Evolutionary conservation across 2,888 invertebrate genomes (phyloP).

Genomic region (Microctonus hyperodae): DNA sequence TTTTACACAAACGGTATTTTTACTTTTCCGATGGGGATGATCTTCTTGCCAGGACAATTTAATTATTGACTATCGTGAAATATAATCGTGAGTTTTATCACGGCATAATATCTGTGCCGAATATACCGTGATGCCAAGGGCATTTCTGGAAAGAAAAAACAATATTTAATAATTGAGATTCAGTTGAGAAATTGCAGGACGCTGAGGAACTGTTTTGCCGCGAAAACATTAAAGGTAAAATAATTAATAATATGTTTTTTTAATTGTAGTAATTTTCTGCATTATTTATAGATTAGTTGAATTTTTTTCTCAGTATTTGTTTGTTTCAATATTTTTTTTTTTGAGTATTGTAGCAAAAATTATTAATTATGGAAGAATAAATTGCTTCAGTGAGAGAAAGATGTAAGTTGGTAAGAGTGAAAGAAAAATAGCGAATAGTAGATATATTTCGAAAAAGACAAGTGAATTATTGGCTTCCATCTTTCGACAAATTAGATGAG

Average conservation of each 20-base stretch:
- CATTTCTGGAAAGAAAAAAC: background rate
- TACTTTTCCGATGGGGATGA: background rate
- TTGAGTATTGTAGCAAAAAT: background rate
- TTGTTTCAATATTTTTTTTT: background rate
- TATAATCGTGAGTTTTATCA: background rate
- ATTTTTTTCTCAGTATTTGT: background rate
- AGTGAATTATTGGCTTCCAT: background rate
- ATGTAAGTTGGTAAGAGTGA: background rate
- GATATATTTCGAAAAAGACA: slow-evolving; percentile 1
- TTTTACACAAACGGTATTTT: background rate
- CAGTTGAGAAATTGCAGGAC: background rate
- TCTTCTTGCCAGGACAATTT: background rate
- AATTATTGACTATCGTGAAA: background rate
- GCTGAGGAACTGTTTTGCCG: slow-evolving; percentile 10
- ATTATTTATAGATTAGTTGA: background rate
- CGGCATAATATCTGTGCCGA: background rate
- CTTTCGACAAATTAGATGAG: background rate
- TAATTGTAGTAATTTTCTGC: background rate
- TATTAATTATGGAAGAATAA: background rate
- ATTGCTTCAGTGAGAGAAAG: background rate
- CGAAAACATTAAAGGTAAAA: slow-evolving; percentile 11
- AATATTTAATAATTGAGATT: background rate
- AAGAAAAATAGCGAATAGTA: background rate
- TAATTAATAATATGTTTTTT: background rate
- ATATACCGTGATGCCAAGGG: background rate